Percentiles rank a stretch among this genome's conserved stretches.
Evolutionary conservation across 37 sponge, comb jelly and placozoan genomes (phyloP).

Genomic region (Ianthella basta): DNA sequence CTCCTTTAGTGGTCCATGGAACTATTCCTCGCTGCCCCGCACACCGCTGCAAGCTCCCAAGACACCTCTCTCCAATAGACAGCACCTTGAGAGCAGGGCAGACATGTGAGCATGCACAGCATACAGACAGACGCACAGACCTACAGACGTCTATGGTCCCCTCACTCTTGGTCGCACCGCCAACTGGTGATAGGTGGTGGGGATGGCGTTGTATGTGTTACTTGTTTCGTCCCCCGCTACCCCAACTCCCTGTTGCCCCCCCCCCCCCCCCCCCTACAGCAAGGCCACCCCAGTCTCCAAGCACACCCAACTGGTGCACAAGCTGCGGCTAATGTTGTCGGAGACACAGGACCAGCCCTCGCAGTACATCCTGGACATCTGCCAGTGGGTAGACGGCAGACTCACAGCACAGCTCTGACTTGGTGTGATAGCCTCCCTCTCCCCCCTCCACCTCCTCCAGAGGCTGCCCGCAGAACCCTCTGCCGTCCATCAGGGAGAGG

Average conservation of each 20-base stretch:
- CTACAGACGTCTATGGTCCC: too few relatives aligned
- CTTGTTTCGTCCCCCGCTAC: neutral
- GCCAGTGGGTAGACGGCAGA: slow-evolving; percentile 31
- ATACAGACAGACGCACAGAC: too few relatives aligned
- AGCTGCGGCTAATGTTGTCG: slow-evolving; percentile 62
- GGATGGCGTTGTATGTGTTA: too few relatives aligned
- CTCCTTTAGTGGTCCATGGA: neutral
- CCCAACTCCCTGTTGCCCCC: neutral
- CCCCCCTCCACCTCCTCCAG: neutral
- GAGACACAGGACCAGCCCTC: slow-evolving; percentile 52
- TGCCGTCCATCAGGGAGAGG: slow-evolving; percentile 35
- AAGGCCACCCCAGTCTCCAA: slow-evolving; percentile 80
- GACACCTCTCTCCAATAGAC: slow-evolving; percentile 34
- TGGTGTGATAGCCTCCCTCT: neutral
- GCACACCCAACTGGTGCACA: slow-evolving; percentile 77
- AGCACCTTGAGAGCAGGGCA: neutral
- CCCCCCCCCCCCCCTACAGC: slow-evolving; percentile 10
- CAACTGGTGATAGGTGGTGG: too few relatives aligned
- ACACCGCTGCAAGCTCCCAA: neutral
- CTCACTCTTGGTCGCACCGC: too few relatives aligned
- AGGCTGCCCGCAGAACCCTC: slow-evolving; percentile 50
- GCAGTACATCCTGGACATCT: slow-evolving; percentile 40
- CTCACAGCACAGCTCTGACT: neutral
- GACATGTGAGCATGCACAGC: slow-evolving; percentile 22
- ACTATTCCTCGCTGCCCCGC: neutral